A percentile compares a stretch with the other conserved stretches of the same genome.
Evolutionary conservation across 2,797 vertebrate species (phyloP).

Genomic region (Ctenopoma multispine): DNA sequence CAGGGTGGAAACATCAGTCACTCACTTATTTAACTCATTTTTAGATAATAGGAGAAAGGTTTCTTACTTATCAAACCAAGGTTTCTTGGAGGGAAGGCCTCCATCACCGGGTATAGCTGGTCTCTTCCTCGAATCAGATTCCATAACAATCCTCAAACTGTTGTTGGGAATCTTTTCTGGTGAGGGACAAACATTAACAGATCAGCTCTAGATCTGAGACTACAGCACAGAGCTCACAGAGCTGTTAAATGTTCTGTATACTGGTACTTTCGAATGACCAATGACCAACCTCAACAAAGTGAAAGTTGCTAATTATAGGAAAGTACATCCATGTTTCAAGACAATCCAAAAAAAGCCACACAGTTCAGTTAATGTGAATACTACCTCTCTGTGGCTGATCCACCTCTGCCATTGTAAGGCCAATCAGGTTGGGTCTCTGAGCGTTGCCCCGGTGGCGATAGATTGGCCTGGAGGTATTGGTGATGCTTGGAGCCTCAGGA

Average conservation of each 20-base stretch:
- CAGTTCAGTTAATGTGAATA: slow-evolving; percentile 9
- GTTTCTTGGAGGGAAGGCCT: slow-evolving; percentile 89
- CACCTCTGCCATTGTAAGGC: slow-evolving; percentile 94
- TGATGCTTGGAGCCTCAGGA: slow-evolving; percentile 98
- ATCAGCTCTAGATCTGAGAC: slow-evolving; percentile 13
- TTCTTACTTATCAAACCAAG: slow-evolving; percentile 97
- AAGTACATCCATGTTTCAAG: not conserved
- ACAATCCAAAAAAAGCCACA: slow-evolving; percentile 16
- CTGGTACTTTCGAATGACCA: not conserved
- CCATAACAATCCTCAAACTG: slow-evolving; percentile 96
- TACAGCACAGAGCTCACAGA: not conserved
- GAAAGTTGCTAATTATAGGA: not conserved
- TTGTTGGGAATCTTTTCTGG: slow-evolving; percentile 93
- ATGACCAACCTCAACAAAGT: not conserved
- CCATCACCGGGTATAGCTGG: slow-evolving; percentile 85
- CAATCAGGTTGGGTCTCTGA: slow-evolving; percentile 97
- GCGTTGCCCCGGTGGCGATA: slow-evolving; percentile 95
- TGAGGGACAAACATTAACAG: slow-evolving; percentile 29
- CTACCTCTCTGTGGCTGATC: slow-evolving; percentile 94
- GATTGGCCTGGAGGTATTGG: slow-evolving; percentile 91
- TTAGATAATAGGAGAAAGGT: not conserved
- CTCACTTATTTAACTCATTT: too few species aligned
- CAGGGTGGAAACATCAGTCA: not conserved
- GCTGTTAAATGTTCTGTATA: not conserved
- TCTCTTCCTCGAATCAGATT: slow-evolving; percentile 95